Evolutionary conservation across 2,113 vertebrate genomes (phyloP).

Genomic region (Larimichthys polyactis): DNA sequence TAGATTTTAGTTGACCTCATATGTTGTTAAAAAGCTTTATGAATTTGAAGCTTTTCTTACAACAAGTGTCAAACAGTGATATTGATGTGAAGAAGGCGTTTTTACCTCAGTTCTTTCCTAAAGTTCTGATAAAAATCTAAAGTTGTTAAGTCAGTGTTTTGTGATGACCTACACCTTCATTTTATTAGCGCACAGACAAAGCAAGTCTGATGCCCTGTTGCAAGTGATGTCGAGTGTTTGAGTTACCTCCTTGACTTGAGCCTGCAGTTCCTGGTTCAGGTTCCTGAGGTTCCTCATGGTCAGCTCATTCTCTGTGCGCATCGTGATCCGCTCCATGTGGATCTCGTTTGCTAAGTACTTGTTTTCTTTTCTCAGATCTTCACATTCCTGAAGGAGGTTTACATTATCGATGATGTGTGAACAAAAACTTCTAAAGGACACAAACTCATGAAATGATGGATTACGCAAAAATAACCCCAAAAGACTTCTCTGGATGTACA

Average conservation of each 20-base stretch:
- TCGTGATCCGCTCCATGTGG: constrained; percentile 85
- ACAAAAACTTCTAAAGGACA: neutral
- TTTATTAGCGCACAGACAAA: neutral
- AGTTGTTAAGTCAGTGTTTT: neutral
- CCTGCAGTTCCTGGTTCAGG: constrained; percentile 86
- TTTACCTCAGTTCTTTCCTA: neutral
- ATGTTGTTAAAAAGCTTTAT: neutral
- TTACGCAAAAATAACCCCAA: neutral
- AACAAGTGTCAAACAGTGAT: neutral
- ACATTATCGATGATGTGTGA: neutral
- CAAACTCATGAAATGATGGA: neutral
- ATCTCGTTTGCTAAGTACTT: constrained; percentile 84
- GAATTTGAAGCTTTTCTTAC: neutral
- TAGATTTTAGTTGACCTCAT: no score
- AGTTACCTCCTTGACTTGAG: constrained; percentile 83
- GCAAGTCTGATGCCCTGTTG: neutral
- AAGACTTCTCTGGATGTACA: neutral
- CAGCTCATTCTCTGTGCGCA: constrained; percentile 86
- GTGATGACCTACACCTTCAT: neutral
- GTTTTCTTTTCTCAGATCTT: constrained; percentile 86
- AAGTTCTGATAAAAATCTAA: neutral
- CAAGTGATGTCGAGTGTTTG: neutral
- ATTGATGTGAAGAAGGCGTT: neutral
- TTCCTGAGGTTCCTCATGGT: constrained; percentile 86
- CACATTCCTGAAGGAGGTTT: constrained; percentile 82